Evolutionary conservation across 2,113 vertebrate species (phyloP).

Genomic region (Myodes glareolus): DNA sequence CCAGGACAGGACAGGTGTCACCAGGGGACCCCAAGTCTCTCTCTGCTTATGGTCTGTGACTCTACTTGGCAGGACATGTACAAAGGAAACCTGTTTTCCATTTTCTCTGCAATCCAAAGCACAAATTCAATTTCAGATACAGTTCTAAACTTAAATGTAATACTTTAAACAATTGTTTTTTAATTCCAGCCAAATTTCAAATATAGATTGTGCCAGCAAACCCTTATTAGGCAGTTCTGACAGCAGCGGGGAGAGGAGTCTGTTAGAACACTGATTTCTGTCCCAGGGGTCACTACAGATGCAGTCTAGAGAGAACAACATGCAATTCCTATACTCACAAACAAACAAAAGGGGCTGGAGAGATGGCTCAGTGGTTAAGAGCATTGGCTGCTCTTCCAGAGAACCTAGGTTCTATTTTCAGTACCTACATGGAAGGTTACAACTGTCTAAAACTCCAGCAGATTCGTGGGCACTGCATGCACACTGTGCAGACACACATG

Average conservation of each 20-base stretch:
- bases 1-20: background rate
- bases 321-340: background rate
- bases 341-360: background rate
- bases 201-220: background rate
- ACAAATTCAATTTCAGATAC: conserved; percentile 25
- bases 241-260: background rate
- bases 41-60: background rate
- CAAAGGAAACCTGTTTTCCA: background rate
- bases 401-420: background rate
- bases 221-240: background rate
- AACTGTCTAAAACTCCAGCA: background rate
- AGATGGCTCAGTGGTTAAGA: background rate
- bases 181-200: conserved; percentile 18
- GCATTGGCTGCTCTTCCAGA: background rate
- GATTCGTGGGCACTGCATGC: background rate
- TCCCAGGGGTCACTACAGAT: background rate
- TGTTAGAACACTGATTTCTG: background rate
- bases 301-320: background rate
- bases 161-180: background rate
- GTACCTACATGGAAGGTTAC: background rate
- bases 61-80: background rate
- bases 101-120: background rate
- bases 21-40: background rate
- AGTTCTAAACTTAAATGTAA: conserved; percentile 31
- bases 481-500: background rate